Evolutionary conservation across 53 echinoderm and acorn worm species (phyloP).

Genomic region (Crossaster papposus): DNA sequence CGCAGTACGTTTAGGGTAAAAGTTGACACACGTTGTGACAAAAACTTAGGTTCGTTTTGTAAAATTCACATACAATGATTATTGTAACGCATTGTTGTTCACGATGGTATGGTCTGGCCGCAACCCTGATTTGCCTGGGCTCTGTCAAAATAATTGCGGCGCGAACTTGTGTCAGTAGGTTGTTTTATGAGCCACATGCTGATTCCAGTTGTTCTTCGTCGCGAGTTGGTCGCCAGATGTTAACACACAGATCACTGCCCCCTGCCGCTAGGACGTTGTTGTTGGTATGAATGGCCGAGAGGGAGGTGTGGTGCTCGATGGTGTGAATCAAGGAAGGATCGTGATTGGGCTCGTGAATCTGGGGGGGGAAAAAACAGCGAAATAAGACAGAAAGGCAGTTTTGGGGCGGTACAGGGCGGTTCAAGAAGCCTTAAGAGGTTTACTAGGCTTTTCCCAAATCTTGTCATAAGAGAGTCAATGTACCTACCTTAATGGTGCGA

Average conservation of each 20-base stretch:
- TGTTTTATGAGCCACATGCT: neutral
- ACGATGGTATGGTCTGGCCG: too few relatives aligned
- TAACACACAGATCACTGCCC: conserved; percentile 75
- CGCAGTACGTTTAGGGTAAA: too few relatives aligned
- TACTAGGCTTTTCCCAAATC: neutral
- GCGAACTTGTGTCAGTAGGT: neutral
- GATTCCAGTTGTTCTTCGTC: neutral
- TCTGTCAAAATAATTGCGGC: too few relatives aligned
- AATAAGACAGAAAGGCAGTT: too few relatives aligned
- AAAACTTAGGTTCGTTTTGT: too few relatives aligned
- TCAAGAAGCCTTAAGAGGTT: neutral
- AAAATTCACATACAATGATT: too few relatives aligned
- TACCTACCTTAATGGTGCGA: conserved; percentile 71
- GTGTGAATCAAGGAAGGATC: neutral
- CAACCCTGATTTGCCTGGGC: too few relatives aligned
- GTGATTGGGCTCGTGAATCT: conserved; percentile 26
- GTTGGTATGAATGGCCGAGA: conserved; percentile 66
- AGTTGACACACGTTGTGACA: too few relatives aligned
- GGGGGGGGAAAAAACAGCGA: too few relatives aligned
- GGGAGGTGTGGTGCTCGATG: neutral
- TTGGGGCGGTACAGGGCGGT: too few relatives aligned
- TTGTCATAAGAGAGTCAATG: neutral
- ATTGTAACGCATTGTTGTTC: too few relatives aligned
- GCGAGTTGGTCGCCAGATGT: conserved; percentile 82
- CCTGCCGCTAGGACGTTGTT: conserved; percentile 84